A percentile compares a stretch with the other conserved stretches of the same genome.
Conservation (phyloP, 2,888 invertebrate genomes). For the Aphrophora alni region DNA sequence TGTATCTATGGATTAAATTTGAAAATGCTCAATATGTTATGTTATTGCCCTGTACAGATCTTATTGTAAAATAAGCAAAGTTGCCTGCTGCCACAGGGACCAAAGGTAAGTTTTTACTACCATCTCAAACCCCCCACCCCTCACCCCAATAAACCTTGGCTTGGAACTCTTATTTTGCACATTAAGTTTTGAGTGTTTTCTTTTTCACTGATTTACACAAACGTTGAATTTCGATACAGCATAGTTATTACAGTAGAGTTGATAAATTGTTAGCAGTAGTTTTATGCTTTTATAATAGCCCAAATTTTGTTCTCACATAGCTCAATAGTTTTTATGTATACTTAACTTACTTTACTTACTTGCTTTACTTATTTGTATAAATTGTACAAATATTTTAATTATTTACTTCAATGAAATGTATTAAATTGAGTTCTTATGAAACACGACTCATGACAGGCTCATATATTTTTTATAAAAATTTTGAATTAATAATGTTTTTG, state of each 20-base stretch:
- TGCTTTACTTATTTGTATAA: too few relatives aligned
- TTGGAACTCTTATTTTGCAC: constrained; percentile 9
- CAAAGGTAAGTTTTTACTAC: not conserved
- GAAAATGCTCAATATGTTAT: not conserved
- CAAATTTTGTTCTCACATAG: not conserved
- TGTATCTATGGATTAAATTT: not conserved
- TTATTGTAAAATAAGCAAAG: not conserved
- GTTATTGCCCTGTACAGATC: not conserved
- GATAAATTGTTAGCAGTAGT: not conserved
- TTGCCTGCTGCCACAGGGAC: not conserved
- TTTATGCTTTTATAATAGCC: not conserved
- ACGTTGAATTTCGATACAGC: not conserved
- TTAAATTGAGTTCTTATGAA: too few relatives aligned
- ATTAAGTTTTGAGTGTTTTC: not conserved
- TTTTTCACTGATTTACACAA: not conserved
- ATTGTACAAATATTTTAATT: too few relatives aligned
- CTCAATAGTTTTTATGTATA: too few relatives aligned
- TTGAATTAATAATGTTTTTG: too few relatives aligned
- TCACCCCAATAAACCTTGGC: not conserved
- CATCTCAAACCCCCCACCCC: not conserved
- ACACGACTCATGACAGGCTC: too few relatives aligned
- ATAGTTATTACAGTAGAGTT: not conserved
- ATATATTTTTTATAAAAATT: too few relatives aligned
- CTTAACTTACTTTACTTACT: too few relatives aligned
- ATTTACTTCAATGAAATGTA: too few relatives aligned